These are phyloP conservation scores for Squalus acanthias DNA, from an alignment of 2,797 vertebrate species.

Conservation along the genomic window DNA sequence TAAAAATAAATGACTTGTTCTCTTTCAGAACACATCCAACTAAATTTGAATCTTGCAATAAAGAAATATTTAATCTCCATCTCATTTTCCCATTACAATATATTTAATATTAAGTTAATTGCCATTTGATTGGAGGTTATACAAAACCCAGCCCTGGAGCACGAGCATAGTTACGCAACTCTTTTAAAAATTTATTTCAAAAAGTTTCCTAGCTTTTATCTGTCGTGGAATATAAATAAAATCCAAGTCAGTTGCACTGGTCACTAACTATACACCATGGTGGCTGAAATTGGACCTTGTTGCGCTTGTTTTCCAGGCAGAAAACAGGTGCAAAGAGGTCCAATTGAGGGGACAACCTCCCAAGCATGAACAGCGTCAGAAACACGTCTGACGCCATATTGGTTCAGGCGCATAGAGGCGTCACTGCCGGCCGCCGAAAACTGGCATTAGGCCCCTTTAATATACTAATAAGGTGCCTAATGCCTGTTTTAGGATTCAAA, in stretches of 20 bases:
- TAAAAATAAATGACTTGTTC: constrained; percentile 28
- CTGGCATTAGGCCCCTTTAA: not conserved
- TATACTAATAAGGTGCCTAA: not conserved
- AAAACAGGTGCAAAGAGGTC: not conserved
- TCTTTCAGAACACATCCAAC: not conserved
- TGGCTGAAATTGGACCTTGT: not conserved
- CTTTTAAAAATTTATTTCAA: not conserved
- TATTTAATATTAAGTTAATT: constrained; percentile 10
- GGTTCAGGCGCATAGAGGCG: not conserved
- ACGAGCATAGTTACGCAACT: not conserved
- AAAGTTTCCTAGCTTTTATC: not conserved
- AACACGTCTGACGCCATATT: not conserved
- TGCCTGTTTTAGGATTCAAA: not conserved
- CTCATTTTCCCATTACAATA: not conserved
- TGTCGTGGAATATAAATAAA: not conserved
- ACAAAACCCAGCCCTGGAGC: not conserved
- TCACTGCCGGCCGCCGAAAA: not conserved
- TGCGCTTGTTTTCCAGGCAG: not conserved
- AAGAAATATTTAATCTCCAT: constrained; percentile 9
- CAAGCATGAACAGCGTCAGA: not conserved
- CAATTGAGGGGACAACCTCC: not conserved
- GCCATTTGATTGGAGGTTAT: not conserved
- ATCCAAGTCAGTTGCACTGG: not conserved
- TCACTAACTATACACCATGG: not conserved
- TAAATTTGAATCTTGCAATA: constrained; percentile 22